Evolutionary conservation across 2,113 vertebrate genomes (phyloP).

Genomic region (Perca schrenkii): DNA sequence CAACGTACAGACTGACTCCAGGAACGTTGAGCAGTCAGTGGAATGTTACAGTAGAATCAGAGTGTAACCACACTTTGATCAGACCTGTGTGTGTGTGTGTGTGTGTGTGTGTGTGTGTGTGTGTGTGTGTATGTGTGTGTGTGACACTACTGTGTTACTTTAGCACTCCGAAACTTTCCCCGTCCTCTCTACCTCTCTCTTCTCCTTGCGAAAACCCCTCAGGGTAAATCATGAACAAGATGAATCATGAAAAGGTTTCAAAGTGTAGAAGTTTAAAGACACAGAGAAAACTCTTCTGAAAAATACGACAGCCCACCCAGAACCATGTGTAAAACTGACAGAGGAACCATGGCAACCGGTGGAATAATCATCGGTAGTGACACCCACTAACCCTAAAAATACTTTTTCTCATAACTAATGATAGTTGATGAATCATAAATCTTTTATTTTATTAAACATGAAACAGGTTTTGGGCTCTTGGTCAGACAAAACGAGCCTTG

Average conservation of each 20-base stretch:
- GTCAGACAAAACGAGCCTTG: background rate
- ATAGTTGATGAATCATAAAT: too few relatives aligned
- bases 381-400: too few relatives aligned
- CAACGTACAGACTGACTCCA: background rate
- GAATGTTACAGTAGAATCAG: constrained; percentile 59
- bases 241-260: background rate
- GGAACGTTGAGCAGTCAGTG: constrained; percentile 20
- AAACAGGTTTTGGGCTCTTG: background rate
- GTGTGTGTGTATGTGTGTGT: constrained; percentile 12
- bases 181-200: background rate
- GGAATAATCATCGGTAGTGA: too few relatives aligned
- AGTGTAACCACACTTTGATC: constrained; percentile 51
- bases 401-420: too few relatives aligned
- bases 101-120: background rate
- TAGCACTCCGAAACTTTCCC: constrained; percentile 19
- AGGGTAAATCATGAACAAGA: constrained; percentile 21
- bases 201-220: background rate
- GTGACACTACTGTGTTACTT: constrained; percentile 41
- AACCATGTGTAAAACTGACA: background rate
- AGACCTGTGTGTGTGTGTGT: background rate
- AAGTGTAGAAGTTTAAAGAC: background rate
- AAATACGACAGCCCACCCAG: background rate
- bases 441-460: too few relatives aligned
- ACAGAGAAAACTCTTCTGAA: background rate
- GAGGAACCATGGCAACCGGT: too few relatives aligned